A percentile compares a stretch with the other conserved stretches of the same genome.
phyloP scores from a whole-genome alignment of 2,113 vertebrate genomes.

The Etia nguti region DNA sequence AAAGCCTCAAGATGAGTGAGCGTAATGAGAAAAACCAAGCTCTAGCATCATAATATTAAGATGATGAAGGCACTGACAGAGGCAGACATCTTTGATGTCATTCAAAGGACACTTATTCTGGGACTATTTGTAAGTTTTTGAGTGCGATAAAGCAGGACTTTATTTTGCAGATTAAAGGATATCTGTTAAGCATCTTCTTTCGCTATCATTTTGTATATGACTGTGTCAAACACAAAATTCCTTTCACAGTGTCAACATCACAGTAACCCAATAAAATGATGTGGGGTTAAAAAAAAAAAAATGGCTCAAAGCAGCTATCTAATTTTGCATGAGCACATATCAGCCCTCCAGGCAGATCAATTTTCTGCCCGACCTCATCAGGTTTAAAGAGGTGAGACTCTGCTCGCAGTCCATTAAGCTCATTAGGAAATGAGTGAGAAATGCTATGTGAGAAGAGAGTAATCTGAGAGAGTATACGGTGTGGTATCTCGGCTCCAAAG shows the following conservation, averaged over 20 bases:
- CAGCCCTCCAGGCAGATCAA: conserved; percentile 53
- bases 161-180: not conserved
- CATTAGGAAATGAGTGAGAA: conserved; percentile 61
- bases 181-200: not conserved
- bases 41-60: not conserved
- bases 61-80: not conserved
- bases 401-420: conserved; percentile 63
- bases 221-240: not conserved
- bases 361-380: conserved; percentile 59
- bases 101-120: not conserved
- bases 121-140: not conserved
- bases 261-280: not conserved
- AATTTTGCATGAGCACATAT: conserved; percentile 45
- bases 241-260: not conserved
- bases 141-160: not conserved
- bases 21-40: not conserved
- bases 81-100: not conserved
- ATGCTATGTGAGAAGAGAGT: conserved; percentile 48
- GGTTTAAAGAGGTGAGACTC: conserved; percentile 64
- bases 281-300: not conserved
- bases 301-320: conserved; percentile 1
- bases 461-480: conserved; percentile 27
- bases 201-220: not conserved
- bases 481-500: conserved; percentile 3
- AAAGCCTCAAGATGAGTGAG: not conserved